A percentile compares a stretch with the other conserved stretches of the same genome.
These are phyloP conservation scores for Hippocampus kuda DNA, from an alignment of 2,797 vertebrate species.

Conservation along the genomic window DNA sequence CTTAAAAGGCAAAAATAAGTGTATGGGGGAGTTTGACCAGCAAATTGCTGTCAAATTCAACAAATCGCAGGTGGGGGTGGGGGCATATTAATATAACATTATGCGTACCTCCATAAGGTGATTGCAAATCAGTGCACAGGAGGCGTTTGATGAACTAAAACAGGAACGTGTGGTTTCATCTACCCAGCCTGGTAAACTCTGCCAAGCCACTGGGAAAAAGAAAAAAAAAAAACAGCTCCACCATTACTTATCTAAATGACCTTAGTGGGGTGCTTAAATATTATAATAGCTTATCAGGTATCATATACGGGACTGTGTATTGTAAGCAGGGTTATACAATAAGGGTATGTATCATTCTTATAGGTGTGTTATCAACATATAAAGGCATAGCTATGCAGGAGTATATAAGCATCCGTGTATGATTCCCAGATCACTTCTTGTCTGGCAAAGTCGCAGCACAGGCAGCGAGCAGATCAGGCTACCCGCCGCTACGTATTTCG, in stretches of 20 bases:
- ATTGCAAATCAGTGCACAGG: constrained; percentile 2
- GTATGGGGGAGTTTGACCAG: background rate
- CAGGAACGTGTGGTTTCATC: background rate
- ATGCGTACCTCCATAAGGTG: background rate
- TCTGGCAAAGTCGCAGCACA: constrained; percentile 25
- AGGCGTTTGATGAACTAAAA: constrained; percentile 1
- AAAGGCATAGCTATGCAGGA: constrained; percentile 65
- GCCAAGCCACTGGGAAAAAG: constrained; percentile 39
- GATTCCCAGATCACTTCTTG: constrained; percentile 43
- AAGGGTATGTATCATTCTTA: constrained; percentile 69
- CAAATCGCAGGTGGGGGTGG: background rate
- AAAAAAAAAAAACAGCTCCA: constrained; percentile 32
- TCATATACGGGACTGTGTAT: constrained; percentile 59
- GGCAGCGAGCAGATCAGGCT: constrained; percentile 36
- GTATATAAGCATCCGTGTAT: constrained; percentile 66
- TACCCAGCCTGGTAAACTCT: constrained; percentile 3
- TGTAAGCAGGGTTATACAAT: constrained; percentile 71
- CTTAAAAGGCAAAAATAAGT: background rate
- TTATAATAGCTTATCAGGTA: constrained; percentile 67
- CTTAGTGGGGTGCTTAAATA: constrained; percentile 61
- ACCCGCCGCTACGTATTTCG: background rate
- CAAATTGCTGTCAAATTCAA: background rate
- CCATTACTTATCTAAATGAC: constrained; percentile 63
- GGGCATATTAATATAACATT: background rate
- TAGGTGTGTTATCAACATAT: constrained; percentile 68